Base-by-base conservation (phyloP, 2,797 vertebrate genomes). In the Pitangus sulphuratus region DNA sequence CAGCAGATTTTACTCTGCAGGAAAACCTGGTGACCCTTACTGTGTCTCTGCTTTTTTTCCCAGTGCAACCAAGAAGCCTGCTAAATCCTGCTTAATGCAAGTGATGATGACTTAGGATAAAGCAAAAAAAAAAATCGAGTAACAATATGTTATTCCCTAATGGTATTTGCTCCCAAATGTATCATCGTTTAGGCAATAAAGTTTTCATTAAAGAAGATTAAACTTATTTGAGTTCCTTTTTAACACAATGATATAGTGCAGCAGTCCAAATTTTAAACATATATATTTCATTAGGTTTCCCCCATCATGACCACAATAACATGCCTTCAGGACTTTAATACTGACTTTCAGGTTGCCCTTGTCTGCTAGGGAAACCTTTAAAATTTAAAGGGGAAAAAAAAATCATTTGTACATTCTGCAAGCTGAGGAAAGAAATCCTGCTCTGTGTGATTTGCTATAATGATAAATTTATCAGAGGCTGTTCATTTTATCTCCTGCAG, bases 391-490 rank as follows among this genome's bases (percentile, higher is more conserved):
- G 40, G 4, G 45, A 81, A 96, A 92, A 92, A 92, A 94, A 95
- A 91, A 77, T 65, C 18, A 88, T 90, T 91, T 95, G 26, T 94
- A 76, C 45, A 4, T 97, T 97, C 97, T 95, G 84, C 85, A 78
- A 93, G 84, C 76, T 74, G 64, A 95, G 70, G 84, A 93, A 96
- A 96, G 83, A 92, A 95, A 64, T 61, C 44, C 51, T 93, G 28
- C 74, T 87, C 94, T 48, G 45, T 93, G 42, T 92, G 79, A 96
- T 96, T 97, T 96, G 72, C 93, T 96, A 64, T 91, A 93, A 98
- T 96, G 92, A 93, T 97, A 92, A 95, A 97, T 97, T 97, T 98
- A 97, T 95, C 95, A 96, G 88, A 97, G 96, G 72, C 75, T 92
- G 61, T 74, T 97, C 93, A 88, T 87, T 94, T 96, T 97, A 88